Conservation (phyloP, 1,140 invertebrate genomes). For the Drosophila pachea region DNA sequence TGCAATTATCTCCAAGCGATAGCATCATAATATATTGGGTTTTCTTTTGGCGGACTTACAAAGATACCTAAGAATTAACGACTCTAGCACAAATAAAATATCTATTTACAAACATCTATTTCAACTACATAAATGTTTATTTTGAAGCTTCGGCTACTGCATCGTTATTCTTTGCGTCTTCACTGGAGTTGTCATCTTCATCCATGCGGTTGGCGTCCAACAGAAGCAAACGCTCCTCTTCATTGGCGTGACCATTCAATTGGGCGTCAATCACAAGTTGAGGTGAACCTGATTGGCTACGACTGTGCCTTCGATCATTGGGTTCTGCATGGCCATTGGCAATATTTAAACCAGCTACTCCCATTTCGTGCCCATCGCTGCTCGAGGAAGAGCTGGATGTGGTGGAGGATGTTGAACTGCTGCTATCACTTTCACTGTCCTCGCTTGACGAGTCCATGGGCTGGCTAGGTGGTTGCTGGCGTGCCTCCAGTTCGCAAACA, state of each 20-base stretch:
- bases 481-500: constrained; percentile 57
- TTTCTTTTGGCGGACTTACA: constrained; percentile 13
- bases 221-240: constrained; percentile 52
- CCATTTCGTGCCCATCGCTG: constrained; percentile 63
- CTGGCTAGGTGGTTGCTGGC: constrained; percentile 58
- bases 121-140: constrained; percentile 16
- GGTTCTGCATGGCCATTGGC: constrained; percentile 64
- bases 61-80: constrained; percentile 41
- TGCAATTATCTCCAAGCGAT: neutral
- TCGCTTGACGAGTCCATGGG: constrained; percentile 76
- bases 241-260: constrained; percentile 56
- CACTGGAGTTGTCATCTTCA: constrained; percentile 63
- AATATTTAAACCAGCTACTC: constrained; percentile 60
- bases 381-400: constrained; percentile 65
- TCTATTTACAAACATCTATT: constrained; percentile 60
- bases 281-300: constrained; percentile 54
- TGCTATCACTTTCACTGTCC: constrained; percentile 78
- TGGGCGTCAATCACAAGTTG: constrained; percentile 28
- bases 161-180: constrained; percentile 36
- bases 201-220: constrained; percentile 60
- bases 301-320: constrained; percentile 26
- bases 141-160: constrained; percentile 22
- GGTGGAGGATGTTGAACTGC: constrained; percentile 68
- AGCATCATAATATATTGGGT: neutral
- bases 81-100: constrained; percentile 40